Base-by-base conservation (phyloP, 2,113 vertebrate species). In the Macroglossus sobrinus region DNA sequence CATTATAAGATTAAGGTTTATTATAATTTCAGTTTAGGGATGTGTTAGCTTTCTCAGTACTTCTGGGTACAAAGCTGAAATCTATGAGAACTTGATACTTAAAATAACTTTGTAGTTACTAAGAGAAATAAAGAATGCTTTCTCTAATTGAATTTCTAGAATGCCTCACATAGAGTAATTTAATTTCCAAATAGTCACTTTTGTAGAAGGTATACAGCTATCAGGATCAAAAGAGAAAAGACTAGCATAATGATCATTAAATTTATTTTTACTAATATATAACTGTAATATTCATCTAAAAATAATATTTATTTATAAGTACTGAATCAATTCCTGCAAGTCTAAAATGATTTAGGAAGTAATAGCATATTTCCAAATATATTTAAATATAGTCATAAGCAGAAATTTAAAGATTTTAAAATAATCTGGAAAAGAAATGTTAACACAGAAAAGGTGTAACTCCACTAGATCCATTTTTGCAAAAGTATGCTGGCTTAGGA, bases 261-360 rank as follows among this genome's bases (percentile, higher is more conserved):
- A 81, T 91, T 93, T 86, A 81, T 68, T 94, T 85, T 87, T 75
- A 75, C 50, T 91, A 68, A 75, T 59, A 86, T 81, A 22, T 2
- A 94, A 47, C 40, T 86, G 33, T 30, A 71, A 64, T 74, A 81
- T 30, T 53, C n/a, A 45, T 61, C 57, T 91, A 85, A 91, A 86
- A 74, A 90, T 68, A 86, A 5, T 35, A 64, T n/a, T 84, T 72
- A 89, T 59, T 80, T 86, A 50, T 68, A 66, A 71, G 16, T 7
- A 91, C 24, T 38, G n/a, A 94, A 69, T 75, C 59, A 91, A 59
- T 81, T 74, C 30, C 74, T 64, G 30, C 13, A 64, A 45, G 35
- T 79, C 64, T 64, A 64, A 72, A 79, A 86, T 79, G 22, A 79
- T 55, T 61, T 55, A 53, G 43, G 13, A 76, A 59, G 43, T n/a